phyloP scores from a whole-genome alignment of 2,888 invertebrate species.

The Augochlorella aurata region DNA sequence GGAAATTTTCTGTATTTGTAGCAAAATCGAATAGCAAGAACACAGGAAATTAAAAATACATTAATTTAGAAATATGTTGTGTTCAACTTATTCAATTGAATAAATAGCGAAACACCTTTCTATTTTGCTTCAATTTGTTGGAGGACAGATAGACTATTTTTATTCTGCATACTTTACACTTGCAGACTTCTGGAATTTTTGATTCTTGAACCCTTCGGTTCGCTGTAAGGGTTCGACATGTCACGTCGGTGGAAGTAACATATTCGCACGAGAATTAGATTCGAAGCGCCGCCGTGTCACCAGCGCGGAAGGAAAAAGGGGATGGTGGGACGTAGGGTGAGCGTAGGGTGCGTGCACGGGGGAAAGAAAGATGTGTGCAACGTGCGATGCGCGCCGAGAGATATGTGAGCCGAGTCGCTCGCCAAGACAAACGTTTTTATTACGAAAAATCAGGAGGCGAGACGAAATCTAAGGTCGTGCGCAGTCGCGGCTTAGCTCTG shows the following conservation, averaged over 20 bases:
- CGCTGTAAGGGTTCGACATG: not conserved
- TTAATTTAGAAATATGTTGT: too few species aligned
- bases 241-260: not conserved
- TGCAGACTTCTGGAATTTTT: too few species aligned
- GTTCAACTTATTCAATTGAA: too few species aligned
- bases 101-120: too few species aligned
- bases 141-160: too few species aligned
- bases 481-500: slow-evolving; percentile 58
- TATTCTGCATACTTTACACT: too few species aligned
- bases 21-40: too few species aligned
- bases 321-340: not conserved
- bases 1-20: too few species aligned
- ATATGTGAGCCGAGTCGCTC: slow-evolving; percentile 73
- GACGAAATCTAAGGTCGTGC: slow-evolving; percentile 77
- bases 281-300: not conserved
- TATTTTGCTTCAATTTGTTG: too few species aligned
- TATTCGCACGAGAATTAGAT: not conserved
- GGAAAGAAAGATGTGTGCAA: slow-evolving; percentile 44
- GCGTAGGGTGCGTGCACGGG: not conserved
- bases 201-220: not conserved
- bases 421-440: slow-evolving; percentile 80
- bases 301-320: not conserved
- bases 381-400: slow-evolving; percentile 55
- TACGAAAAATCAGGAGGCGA: slow-evolving; percentile 79
- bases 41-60: too few species aligned